These are phyloP conservation scores for Tetrax tetrax DNA, from an alignment of 2,113 vertebrate species.

Conservation along the genomic window DNA sequence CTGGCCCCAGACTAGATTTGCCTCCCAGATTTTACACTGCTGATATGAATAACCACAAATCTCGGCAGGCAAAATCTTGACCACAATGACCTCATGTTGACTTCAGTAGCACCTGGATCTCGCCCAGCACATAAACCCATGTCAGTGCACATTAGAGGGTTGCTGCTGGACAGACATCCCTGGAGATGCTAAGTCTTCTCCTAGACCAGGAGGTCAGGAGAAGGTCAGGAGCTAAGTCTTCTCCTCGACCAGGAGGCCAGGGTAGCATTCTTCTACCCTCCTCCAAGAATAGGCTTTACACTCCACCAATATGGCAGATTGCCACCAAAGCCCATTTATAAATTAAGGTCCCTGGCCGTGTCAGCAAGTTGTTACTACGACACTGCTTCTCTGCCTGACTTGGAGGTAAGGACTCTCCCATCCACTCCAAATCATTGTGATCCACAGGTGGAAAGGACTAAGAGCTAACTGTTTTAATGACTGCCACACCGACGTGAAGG, in stretches of 20 bases:
- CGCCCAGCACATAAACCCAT: neutral
- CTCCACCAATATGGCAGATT: neutral
- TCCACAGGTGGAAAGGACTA: neutral
- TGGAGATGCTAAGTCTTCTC: neutral
- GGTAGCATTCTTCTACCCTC: neutral
- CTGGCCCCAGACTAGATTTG: neutral
- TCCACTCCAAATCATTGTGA: neutral
- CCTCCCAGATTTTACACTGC: neutral
- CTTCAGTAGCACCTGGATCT: constrained; percentile 43
- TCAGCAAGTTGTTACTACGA: neutral
- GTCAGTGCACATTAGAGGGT: neutral
- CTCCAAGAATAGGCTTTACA: neutral
- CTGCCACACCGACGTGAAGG: neutral
- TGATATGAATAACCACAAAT: neutral
- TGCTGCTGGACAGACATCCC: neutral
- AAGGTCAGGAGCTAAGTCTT: neutral
- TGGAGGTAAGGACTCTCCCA: neutral
- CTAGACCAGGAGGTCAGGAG: neutral
- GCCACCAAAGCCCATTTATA: neutral
- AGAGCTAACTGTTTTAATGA: neutral
- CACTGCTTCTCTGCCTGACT: neutral
- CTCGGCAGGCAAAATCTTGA: constrained; percentile 28
- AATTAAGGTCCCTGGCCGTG: neutral
- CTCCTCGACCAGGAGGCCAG: neutral
- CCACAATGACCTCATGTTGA: neutral